Evolutionary conservation across 2,888 invertebrate species (phyloP).

Genomic region (Amphipyra tragopoginis): DNA sequence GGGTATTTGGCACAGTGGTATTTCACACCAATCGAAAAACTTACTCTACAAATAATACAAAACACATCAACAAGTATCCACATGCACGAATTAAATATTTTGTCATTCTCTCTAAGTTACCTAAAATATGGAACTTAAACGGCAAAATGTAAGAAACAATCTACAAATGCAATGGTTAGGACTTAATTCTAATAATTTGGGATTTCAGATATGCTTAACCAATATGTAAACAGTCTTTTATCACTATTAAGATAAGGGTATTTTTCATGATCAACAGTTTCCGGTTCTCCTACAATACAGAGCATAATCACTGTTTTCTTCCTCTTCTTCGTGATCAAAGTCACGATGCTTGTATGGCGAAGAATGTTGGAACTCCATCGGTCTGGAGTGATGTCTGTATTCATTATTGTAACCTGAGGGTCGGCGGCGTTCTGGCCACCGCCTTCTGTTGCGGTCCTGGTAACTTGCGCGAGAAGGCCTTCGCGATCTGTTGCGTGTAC

Average conservation of each 20-base stretch:
- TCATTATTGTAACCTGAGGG: conserved; percentile 45
- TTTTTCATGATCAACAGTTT: conserved; percentile 66
- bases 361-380: conserved; percentile 54
- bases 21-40: conserved; percentile 41
- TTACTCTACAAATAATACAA: conserved; percentile 18
- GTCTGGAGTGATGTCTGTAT: conserved; percentile 56
- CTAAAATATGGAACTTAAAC: conserved; percentile 21
- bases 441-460: conserved; percentile 76
- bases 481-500: conserved; percentile 72
- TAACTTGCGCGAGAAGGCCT: conserved; percentile 76
- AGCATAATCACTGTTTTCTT: conserved; percentile 70
- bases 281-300: conserved; percentile 77
- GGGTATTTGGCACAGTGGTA: conserved; percentile 52
- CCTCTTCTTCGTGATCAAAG: conserved; percentile 68
- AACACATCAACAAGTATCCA: conserved; percentile 26
- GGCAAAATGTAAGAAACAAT: conserved; percentile 37
- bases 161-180: conserved; percentile 53
- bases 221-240: conserved; percentile 45
- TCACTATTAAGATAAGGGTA: conserved; percentile 32
- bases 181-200: conserved; percentile 28
- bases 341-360: conserved; percentile 67
- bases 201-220: conserved; percentile 1
- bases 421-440: conserved; percentile 72
- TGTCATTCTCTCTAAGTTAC: conserved; percentile 15
- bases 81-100: conserved; percentile 14